A percentile compares a stretch with the other conserved stretches of the same genome.
Evolutionary conservation across 1,140 invertebrate genomes (phyloP).

Genomic region (Chrysoperla carnea): DNA sequence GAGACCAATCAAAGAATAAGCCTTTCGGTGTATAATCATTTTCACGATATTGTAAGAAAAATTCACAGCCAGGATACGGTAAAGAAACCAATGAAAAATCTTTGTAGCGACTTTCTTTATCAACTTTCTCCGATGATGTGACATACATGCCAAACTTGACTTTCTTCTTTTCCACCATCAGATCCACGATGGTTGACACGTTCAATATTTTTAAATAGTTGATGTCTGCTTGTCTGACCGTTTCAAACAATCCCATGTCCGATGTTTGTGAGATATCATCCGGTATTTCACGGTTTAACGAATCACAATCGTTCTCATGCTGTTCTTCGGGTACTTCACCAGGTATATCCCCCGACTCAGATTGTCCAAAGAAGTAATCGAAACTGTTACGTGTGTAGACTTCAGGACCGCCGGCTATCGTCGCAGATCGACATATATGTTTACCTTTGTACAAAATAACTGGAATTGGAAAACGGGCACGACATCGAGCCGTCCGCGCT

Average conservation of each 20-base stretch:
- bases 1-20: slow-evolving; percentile 61
- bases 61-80: slow-evolving; percentile 74
- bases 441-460: slow-evolving; percentile 65
- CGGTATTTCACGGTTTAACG: not conserved
- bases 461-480: slow-evolving; percentile 59
- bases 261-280: not conserved
- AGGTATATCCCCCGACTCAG: not conserved
- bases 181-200: slow-evolving; percentile 61
- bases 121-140: slow-evolving; percentile 77
- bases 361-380: slow-evolving; percentile 7
- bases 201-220: slow-evolving; percentile 51
- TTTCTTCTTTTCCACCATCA: slow-evolving; percentile 82
- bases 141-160: slow-evolving; percentile 67
- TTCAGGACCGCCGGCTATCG: slow-evolving; percentile 51
- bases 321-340: not conserved
- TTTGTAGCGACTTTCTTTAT: slow-evolving; percentile 60
- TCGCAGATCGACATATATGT: slow-evolving; percentile 50
- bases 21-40: slow-evolving; percentile 48
- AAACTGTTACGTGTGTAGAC: slow-evolving; percentile 46
- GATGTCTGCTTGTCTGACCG: slow-evolving; percentile 54
- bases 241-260: slow-evolving; percentile 34
- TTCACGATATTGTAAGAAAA: slow-evolving; percentile 45
- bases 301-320: not conserved
- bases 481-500: slow-evolving; percentile 45
- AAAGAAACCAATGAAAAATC: slow-evolving; percentile 59